These are phyloP conservation scores for Panagrolaimus sp. DNA, from an alignment of 1,140 invertebrate genomes.

Conservation along the genomic window DNA sequence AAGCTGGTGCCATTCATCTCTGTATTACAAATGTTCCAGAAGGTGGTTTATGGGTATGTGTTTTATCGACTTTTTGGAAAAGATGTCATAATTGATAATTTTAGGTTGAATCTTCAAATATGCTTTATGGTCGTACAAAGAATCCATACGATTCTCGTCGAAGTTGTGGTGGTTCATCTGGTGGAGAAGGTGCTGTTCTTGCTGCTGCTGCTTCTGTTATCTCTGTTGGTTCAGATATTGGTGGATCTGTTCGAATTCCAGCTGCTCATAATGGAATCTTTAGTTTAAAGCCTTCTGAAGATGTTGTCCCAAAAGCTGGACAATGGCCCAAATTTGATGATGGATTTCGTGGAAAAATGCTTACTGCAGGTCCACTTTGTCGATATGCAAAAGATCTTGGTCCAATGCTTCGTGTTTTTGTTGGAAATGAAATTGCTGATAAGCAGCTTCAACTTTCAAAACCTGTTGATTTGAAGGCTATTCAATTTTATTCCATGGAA, in stretches of 20 bases:
- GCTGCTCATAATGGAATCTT: not conserved
- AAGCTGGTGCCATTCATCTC: conserved; percentile 72
- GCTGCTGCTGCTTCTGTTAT: not conserved
- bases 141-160: conserved; percentile 13
- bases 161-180: conserved; percentile 10
- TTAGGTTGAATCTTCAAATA: conserved; percentile 76
- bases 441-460: not conserved
- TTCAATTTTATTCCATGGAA: conserved; percentile 56
- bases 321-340: not conserved
- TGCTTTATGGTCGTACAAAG: conserved; percentile 71
- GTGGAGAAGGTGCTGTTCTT: conserved; percentile 19
- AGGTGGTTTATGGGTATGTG: conserved; percentile 68
- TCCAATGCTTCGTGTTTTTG: not conserved
- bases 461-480: too few relatives aligned
- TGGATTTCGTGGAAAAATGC: not conserved
- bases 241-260: conserved; percentile 16
- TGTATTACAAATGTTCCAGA: conserved; percentile 79
- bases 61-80: not conserved
- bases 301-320: not conserved
- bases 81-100: not conserved
- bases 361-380: not conserved
- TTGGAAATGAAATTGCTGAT: not conserved
- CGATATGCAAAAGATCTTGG: conserved; percentile 19
- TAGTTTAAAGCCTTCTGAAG: not conserved
- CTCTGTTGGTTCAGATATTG: conserved; percentile 13